Conservation (phyloP, 2,888 invertebrate genomes). For the Bombylius discolor region DNA sequence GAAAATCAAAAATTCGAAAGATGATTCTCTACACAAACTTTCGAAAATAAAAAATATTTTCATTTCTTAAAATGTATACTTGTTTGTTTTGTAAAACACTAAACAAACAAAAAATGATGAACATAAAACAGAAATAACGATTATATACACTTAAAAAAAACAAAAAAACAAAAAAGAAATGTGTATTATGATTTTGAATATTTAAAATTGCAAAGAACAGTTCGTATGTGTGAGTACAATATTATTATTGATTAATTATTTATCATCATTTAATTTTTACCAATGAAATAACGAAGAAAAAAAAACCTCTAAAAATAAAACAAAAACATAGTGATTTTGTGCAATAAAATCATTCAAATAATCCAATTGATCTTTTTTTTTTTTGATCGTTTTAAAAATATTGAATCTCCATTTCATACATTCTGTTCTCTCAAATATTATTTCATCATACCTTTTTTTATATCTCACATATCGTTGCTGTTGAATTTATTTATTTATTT, state of each 20-base stretch:
- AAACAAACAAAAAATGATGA: slow-evolving; percentile 4
- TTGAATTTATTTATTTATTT: no score
- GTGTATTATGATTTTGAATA: neutral
- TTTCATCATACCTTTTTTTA: neutral
- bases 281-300: no score
- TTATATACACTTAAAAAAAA: neutral
- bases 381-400: neutral
- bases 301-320: no score
- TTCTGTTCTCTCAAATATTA: neutral
- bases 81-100: neutral
- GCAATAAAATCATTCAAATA: no score
- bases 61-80: neutral
- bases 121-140: neutral
- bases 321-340: no score
- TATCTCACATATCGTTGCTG: no score
- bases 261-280: no score
- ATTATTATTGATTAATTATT: no score
- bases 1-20: no score
- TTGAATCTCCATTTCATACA: neutral
- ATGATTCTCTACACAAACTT: no score
- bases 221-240: neutral
- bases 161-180: no score
- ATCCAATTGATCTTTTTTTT: neutral
- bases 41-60: neutral
- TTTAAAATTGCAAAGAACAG: neutral